Percentiles rank a stretch among this genome's conserved stretches.
Evolutionary conservation across 2,888 invertebrate genomes (phyloP).

Genomic region (Chymomyza procnemis): DNA sequence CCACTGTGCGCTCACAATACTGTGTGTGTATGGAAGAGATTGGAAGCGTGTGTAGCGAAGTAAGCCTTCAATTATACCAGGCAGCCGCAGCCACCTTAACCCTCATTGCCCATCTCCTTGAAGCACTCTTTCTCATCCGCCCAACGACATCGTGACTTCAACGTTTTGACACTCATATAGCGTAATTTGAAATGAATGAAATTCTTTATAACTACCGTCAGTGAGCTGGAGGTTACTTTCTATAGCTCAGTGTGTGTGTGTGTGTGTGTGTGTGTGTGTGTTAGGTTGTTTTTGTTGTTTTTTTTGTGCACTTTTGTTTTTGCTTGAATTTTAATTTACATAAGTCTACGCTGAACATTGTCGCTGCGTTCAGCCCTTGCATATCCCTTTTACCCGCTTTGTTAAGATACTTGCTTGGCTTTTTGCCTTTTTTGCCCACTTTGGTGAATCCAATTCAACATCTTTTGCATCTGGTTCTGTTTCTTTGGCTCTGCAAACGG

Average conservation of each 20-base stretch:
- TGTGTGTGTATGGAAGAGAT: not conserved
- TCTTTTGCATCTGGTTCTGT: not conserved
- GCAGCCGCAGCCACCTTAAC: constrained; percentile 20
- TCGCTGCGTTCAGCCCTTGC: constrained; percentile 17
- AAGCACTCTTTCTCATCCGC: too few species aligned
- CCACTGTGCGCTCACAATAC: too few species aligned
- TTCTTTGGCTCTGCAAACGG: constrained; percentile 6
- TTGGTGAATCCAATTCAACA: not conserved
- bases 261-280: not conserved
- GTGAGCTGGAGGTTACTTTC: constrained; percentile 16
- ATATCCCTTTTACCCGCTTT: constrained; percentile 23
- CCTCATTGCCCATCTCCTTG: not conserved
- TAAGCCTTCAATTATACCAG: constrained; percentile 60
- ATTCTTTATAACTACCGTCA: constrained; percentile 63
- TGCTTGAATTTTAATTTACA: constrained; percentile 74
- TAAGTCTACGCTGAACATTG: constrained; percentile 42
- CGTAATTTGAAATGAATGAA: constrained; percentile 68
- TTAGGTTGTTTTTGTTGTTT: not conserved
- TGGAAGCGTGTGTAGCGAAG: constrained; percentile 1
- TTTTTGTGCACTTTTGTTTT: constrained; percentile 42
- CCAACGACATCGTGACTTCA: constrained; percentile 23
- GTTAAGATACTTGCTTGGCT: constrained; percentile 57
- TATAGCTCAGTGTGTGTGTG: not conserved
- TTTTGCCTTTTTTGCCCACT: constrained; percentile 31
- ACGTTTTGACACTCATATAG: constrained; percentile 72